These are phyloP conservation scores for Cacoxenus indagator DNA, from an alignment of 2,888 invertebrate species.

Conservation along the genomic window DNA sequence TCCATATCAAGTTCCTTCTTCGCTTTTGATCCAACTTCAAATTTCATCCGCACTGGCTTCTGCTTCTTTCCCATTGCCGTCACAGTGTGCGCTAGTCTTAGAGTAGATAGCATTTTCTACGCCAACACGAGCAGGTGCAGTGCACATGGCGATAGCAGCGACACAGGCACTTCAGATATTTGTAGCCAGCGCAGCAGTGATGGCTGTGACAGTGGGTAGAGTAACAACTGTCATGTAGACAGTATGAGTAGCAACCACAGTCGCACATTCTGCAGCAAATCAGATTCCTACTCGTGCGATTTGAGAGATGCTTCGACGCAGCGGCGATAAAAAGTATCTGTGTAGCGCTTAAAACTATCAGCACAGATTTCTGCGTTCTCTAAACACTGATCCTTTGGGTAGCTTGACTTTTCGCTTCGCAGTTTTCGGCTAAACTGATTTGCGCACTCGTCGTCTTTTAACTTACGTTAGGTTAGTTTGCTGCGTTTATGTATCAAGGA, in stretches of 20 bases:
- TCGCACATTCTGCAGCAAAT: slow-evolving; percentile 52
- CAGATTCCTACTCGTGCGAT: too few relatives aligned
- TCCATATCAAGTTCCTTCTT: not conserved
- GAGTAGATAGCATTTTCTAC: slow-evolving; percentile 56
- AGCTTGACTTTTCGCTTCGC: slow-evolving; percentile 45
- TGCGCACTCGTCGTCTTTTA: slow-evolving; percentile 54
- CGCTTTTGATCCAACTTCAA: too few relatives aligned
- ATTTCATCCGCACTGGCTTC: too few relatives aligned
- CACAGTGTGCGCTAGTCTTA: slow-evolving; percentile 31
- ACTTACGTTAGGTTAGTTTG: slow-evolving; percentile 59
- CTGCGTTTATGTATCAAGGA: slow-evolving; percentile 27
- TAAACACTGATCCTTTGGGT: not conserved
- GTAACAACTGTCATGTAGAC: slow-evolving; percentile 53
- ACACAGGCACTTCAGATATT: slow-evolving; percentile 58
- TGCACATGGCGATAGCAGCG: slow-evolving; percentile 55
- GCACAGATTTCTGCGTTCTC: too few relatives aligned
- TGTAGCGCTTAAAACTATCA: too few relatives aligned
- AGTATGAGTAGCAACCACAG: slow-evolving; percentile 57
- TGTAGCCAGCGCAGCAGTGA: slow-evolving; percentile 57
- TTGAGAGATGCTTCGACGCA: too few relatives aligned
- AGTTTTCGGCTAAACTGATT: slow-evolving; percentile 53
- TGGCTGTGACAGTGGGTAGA: slow-evolving; percentile 56
- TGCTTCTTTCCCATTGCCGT: slow-evolving; percentile 1
- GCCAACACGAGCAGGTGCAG: slow-evolving; percentile 60
- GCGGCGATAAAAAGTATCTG: too few relatives aligned